phyloP scores from a whole-genome alignment of 2,888 invertebrate genomes.

The Amiota minor region DNA sequence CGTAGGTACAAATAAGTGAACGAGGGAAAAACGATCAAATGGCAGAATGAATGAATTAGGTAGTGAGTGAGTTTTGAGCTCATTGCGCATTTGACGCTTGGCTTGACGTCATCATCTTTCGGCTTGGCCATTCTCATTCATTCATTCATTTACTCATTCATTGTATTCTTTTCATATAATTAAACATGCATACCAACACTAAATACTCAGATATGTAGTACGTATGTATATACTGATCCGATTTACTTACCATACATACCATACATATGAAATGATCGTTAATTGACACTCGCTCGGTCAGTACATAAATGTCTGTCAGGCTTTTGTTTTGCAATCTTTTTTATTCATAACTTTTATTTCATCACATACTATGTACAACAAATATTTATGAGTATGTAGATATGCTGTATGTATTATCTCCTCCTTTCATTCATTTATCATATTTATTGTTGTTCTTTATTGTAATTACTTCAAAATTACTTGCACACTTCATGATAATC shows the following conservation, averaged over 20 bases:
- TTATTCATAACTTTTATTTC: no score
- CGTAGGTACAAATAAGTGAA: conserved; percentile 22
- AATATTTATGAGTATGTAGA: no score
- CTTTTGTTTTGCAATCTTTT: no score
- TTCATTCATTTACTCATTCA: no score
- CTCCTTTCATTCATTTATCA: conserved; percentile 14
- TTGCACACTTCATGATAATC: conserved; percentile 36
- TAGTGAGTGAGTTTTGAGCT: conserved; percentile 48
- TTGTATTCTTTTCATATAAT: no score
- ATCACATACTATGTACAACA: no score
- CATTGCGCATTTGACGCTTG: conserved; percentile 69
- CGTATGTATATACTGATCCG: background rate
- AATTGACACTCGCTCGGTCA: conserved; percentile 54
- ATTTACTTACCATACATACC: no score
- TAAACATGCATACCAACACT: no score
- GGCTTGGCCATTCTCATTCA: no score
- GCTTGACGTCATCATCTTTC: conserved; percentile 53
- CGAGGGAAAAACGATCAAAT: background rate
- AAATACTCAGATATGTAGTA: conserved; percentile 23
- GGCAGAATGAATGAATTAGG: conserved; percentile 46
- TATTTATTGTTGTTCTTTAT: conserved; percentile 33
- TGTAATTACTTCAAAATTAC: conserved; percentile 57
- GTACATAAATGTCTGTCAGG: background rate
- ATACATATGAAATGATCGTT: conserved; percentile 46
- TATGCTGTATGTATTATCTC: background rate